phyloP scores from a whole-genome alignment of 1,140 invertebrate genomes.

The Saccostrea cuccullata region DNA sequence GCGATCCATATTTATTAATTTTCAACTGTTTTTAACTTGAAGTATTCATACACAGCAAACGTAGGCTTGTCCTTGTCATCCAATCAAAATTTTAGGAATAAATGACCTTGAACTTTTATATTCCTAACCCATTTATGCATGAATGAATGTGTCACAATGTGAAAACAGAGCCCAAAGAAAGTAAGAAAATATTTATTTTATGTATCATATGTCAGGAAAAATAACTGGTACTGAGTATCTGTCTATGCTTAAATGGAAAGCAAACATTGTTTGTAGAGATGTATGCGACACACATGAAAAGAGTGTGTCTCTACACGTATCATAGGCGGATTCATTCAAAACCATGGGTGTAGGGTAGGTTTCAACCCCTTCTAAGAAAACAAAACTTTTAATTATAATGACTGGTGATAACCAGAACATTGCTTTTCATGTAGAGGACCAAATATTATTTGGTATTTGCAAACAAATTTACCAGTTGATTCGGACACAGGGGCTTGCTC shows the following conservation, averaged over 20 bases:
- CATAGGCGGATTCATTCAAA: no score
- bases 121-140: background rate
- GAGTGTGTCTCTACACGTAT: no score
- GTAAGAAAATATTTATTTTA: conserved; percentile 12
- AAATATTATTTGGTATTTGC: no score
- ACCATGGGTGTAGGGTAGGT: no score
- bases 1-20: background rate
- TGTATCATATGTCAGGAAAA: background rate
- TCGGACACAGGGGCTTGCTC: no score
- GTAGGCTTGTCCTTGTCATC: background rate
- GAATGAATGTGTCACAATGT: background rate
- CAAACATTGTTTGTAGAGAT: no score
- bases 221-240: background rate
- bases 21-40: background rate
- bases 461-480: no score
- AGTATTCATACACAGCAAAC: background rate
- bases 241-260: background rate
- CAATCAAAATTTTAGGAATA: background rate
- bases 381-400: no score
- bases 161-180: background rate
- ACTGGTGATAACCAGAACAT: no score
- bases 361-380: no score
- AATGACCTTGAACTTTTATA: background rate
- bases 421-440: no score
- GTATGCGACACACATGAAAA: no score